phyloP scores from a whole-genome alignment of 2,888 invertebrate species.

The Malthinus flaveolus region DNA sequence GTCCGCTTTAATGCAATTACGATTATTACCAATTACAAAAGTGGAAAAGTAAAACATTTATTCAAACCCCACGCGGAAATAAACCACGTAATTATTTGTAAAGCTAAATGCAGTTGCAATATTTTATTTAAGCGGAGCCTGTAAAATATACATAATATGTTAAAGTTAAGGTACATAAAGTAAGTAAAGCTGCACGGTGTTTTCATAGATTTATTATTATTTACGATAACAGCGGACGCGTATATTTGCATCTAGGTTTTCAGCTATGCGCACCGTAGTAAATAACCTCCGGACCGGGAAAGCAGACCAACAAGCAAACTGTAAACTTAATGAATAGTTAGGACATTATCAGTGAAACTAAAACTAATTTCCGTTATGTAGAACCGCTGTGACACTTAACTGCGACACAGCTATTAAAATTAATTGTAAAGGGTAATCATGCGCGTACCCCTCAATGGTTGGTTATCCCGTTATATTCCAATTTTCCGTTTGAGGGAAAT shows the following conservation, averaged over 20 bases:
- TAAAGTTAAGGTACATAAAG: background rate
- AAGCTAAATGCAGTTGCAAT: no score
- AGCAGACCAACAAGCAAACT: slow-evolving; percentile 39
- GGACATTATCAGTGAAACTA: slow-evolving; percentile 44
- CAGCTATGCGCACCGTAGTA: slow-evolving; percentile 36
- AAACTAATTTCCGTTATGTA: slow-evolving; percentile 45
- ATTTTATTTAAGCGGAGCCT: no score
- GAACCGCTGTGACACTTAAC: slow-evolving; percentile 35
- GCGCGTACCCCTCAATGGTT: slow-evolving; percentile 21
- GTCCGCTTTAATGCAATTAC: no score
- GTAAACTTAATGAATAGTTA: slow-evolving; percentile 45
- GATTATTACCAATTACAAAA: no score
- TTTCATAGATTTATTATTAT: slow-evolving; percentile 5
- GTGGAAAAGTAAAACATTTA: no score
- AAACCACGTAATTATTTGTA: no score
- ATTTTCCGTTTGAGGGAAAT: no score
- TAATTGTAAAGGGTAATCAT: slow-evolving; percentile 33
- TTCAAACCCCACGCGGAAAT: no score
- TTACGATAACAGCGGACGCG: slow-evolving; percentile 37
- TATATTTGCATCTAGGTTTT: slow-evolving; percentile 42
- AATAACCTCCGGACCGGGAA: slow-evolving; percentile 41
- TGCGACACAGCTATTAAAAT: slow-evolving; percentile 38
- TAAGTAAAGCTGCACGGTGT: slow-evolving; percentile 2
- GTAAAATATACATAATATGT: no score
- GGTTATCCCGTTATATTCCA: no score